Conservation (phyloP, 2,113 vertebrate genomes). For the Anguilla japonica region DNA sequence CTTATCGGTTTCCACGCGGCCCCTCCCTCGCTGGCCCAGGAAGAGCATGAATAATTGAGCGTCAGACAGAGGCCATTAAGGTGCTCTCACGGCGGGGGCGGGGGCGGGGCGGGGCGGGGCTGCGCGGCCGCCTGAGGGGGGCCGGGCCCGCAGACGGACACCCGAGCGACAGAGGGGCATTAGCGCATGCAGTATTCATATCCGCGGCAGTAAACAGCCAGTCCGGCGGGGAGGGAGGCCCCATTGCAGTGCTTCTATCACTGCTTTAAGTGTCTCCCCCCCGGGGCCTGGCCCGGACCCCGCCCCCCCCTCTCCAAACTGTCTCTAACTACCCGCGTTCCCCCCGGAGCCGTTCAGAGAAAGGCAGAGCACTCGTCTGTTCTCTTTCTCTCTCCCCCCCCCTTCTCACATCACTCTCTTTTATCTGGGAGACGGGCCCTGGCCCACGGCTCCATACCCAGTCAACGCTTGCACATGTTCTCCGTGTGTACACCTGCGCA, state of each 20-base stretch:
- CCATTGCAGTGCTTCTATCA: neutral
- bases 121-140: slow-evolving; percentile 32
- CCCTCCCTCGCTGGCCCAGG: slow-evolving; percentile 41
- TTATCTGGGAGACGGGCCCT: too few relatives aligned
- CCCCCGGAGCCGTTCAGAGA: too few relatives aligned
- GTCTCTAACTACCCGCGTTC: too few relatives aligned
- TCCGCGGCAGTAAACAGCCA: neutral
- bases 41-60: slow-evolving; percentile 69
- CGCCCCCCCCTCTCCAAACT: too few relatives aligned
- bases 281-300: neutral
- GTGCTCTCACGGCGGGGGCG: slow-evolving; percentile 47
- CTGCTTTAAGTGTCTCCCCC: neutral
- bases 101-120: slow-evolving; percentile 21
- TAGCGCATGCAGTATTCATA: neutral
- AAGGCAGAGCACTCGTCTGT: too few relatives aligned
- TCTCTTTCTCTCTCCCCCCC: too few relatives aligned
- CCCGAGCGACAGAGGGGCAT: neutral
- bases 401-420: too few relatives aligned
- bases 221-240: neutral
- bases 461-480: neutral
- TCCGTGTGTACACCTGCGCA: neutral
- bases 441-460: too few relatives aligned
- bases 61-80: slow-evolving; percentile 61
- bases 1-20: slow-evolving; percentile 52
- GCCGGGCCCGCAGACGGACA: too few relatives aligned